Evolutionary conservation across 1,140 invertebrate species (phyloP).

Genomic region (Pachyrhynchus sulphureomaculatus): DNA sequence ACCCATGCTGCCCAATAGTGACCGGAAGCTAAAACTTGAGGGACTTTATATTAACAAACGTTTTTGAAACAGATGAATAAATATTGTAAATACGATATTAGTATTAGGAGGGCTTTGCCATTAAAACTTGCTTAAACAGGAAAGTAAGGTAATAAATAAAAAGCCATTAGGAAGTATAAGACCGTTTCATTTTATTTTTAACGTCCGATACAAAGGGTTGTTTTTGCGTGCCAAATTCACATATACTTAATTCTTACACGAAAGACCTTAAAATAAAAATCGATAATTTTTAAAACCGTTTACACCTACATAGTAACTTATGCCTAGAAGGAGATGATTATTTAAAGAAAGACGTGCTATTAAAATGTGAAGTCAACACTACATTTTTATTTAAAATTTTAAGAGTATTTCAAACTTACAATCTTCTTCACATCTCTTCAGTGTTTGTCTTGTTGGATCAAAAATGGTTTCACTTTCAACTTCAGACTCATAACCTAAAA

Average conservation of each 20-base stretch:
- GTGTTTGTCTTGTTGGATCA: too few relatives aligned
- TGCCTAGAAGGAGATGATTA: too few relatives aligned
- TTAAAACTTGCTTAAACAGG: neutral
- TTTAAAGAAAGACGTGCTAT: too few relatives aligned
- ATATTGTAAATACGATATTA: constrained; percentile 1
- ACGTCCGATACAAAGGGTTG: constrained; percentile 9
- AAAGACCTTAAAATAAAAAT: constrained; percentile 1
- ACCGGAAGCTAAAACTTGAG: too few relatives aligned
- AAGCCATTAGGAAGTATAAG: constrained; percentile 8
- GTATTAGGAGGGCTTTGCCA: neutral
- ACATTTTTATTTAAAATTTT: too few relatives aligned
- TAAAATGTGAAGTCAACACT: too few relatives aligned
- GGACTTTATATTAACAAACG: neutral
- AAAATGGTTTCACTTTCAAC: too few relatives aligned
- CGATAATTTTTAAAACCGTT: neutral
- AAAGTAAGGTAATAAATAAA: constrained; percentile 11
- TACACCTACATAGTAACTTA: neutral
- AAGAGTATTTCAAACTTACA: too few relatives aligned
- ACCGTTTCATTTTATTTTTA: constrained; percentile 13
- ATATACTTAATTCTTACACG: constrained; percentile 12
- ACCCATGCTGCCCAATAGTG: too few relatives aligned
- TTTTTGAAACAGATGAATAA: neutral
- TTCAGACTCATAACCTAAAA: too few relatives aligned
- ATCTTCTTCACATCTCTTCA: too few relatives aligned
- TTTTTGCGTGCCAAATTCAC: constrained; percentile 12